Evolutionary conservation across 2,888 invertebrate species (phyloP), one percentile per base, ranked within the genome.

Genomic region (Allolobophora icterica): DNA sequence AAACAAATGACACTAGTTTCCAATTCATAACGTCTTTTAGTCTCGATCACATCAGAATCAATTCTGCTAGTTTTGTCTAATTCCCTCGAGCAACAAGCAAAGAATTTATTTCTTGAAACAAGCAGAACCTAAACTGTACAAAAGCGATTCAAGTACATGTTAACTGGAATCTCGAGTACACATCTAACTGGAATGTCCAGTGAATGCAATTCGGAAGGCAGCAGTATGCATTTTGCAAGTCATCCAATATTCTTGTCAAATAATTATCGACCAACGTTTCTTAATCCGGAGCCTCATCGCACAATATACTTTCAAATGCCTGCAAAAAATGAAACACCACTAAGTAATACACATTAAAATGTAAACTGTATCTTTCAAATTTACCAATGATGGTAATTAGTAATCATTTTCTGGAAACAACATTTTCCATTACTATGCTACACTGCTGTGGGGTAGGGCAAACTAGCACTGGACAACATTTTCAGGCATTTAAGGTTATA

Each of bases 201-300:
- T 87, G 87, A 87, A 87, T 87, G 87, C 35, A 87, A 35, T 87
- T 87, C 38, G 5, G 19, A 38, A 87, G 34, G 8, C 87, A 87
- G 34, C 38, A 34, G 87, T 34, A 35, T 87, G 34, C 87, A 87
- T 34, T 52, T 87, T 8, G 38, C 6, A 87, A 35, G 87, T 87
- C 87, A 38, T 87, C n/a, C 87, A 38, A 87, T 71, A 71, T n/a
- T 71, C 71, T 71, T 71, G 71, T 30, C 30, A 71, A n/a, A 71
- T 71, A n/a, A 71, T 71, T 71, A 71, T 71, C 11, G 11, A 71
- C 71, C 71, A 71, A 30, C 71, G 13, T 71, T 71, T 71, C 8
- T 87, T 38, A 87, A 38, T 87, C 38, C 34, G 87, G 87, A 87
- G 87, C 87, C 34, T 87, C 87, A 38, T 87, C 87, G 24, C 87